These are phyloP conservation scores for Scaptomyza caliginosa DNA, from an alignment of 2,888 invertebrate genomes.

Conservation along the genomic window DNA sequence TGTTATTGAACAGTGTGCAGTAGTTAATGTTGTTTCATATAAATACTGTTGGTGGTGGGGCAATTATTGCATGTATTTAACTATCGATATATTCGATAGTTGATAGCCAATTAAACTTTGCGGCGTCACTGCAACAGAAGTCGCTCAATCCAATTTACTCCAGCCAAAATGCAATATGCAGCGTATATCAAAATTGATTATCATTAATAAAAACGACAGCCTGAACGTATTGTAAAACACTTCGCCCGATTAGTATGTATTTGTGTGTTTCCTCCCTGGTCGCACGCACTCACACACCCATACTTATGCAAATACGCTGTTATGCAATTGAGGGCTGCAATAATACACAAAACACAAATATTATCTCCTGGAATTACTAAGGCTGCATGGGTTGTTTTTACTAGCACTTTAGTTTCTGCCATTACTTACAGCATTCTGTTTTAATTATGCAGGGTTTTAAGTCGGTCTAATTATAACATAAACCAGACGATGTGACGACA, in stretches of 20 bases:
- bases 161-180: conserved; percentile 37
- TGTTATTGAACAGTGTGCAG: conserved; percentile 42
- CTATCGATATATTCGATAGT: conserved; percentile 57
- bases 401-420: conserved; percentile 6
- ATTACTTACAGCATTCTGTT: conserved; percentile 69
- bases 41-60: conserved; percentile 61
- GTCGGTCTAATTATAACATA: conserved; percentile 67
- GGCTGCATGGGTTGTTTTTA: background rate
- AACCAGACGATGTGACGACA: conserved; percentile 77
- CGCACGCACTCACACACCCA: conserved; percentile 65
- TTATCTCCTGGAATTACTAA: background rate
- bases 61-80: conserved; percentile 38
- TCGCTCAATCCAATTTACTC: conserved; percentile 10
- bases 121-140: conserved; percentile 22
- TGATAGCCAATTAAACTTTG: conserved; percentile 41
- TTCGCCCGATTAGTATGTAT: conserved; percentile 49
- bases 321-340: conserved; percentile 81
- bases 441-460: conserved; percentile 44
- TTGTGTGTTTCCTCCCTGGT: conserved; percentile 69
- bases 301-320: conserved; percentile 74
- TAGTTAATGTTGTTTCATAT: conserved; percentile 45
- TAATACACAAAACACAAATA: conserved; percentile 31
- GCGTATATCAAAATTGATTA: conserved; percentile 29
- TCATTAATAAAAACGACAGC: conserved; percentile 22
- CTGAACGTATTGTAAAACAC: conserved; percentile 19